Conservation (phyloP, 2,113 vertebrate species). For the Sclerurus mexicanus region DNA sequence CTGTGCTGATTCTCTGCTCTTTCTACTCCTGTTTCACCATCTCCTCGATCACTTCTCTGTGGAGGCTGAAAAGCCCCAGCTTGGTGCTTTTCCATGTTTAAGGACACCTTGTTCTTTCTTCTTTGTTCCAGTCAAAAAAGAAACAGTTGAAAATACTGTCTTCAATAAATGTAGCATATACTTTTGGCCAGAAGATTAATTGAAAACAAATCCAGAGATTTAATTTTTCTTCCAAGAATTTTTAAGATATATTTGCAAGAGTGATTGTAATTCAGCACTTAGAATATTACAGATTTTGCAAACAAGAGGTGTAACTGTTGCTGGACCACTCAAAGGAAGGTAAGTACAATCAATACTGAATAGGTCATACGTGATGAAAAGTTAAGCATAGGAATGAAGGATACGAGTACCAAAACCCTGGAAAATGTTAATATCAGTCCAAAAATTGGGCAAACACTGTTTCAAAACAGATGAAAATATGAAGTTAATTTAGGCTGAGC, state of each 20-base stretch:
- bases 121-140: background rate
- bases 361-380: background rate
- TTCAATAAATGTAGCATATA: background rate
- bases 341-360: background rate
- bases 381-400: background rate
- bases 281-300: background rate
- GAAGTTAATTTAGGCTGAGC: background rate
- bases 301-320: background rate
- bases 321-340: background rate
- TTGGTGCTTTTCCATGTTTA: background rate
- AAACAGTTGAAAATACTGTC: background rate
- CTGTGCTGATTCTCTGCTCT: background rate
- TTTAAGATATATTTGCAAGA: background rate
- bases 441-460: background rate
- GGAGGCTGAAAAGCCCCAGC: background rate
- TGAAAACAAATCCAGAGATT: background rate
- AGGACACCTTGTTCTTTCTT: background rate
- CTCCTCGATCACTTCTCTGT: rapidly evolving
- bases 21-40: background rate
- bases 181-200: background rate
- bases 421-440: background rate
- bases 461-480: background rate
- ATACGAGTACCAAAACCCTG: rapidly evolving
- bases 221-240: background rate
- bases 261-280: background rate